phyloP scores from a whole-genome alignment of 2,113 vertebrate genomes.

The Phrynosoma platyrhinos region DNA sequence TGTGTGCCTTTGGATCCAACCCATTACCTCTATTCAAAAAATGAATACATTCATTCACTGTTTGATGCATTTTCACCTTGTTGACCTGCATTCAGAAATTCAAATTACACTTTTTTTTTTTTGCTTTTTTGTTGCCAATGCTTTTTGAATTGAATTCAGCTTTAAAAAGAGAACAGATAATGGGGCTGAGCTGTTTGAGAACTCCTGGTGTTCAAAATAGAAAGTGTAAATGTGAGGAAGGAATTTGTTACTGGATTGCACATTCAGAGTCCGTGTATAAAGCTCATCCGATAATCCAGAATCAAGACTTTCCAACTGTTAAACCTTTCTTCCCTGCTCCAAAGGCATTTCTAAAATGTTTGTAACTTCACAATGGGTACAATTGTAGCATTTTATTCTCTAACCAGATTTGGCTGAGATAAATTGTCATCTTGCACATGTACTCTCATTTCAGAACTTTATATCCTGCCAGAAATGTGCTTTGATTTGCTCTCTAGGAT shows the following conservation, averaged over 20 bases:
- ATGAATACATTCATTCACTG: too few species aligned
- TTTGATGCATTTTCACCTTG: too few species aligned
- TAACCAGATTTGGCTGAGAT: not conserved
- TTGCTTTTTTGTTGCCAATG: not conserved
- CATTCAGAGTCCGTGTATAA: slow-evolving; percentile 32
- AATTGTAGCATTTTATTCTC: not conserved
- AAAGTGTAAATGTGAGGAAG: not conserved
- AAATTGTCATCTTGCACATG: not conserved
- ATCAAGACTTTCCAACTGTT: slow-evolving; percentile 13
- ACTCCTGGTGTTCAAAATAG: not conserved
- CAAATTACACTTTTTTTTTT: too few species aligned
- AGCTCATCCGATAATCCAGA: not conserved
- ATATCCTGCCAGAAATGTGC: slow-evolving; percentile 16
- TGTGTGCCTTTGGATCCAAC: too few species aligned
- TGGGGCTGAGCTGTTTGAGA: not conserved
- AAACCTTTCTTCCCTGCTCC: not conserved
- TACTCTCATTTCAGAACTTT: slow-evolving; percentile 11
- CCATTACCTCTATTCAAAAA: too few species aligned
- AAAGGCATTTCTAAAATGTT: not conserved
- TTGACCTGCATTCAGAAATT: too few species aligned
- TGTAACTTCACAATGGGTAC: slow-evolving; percentile 1
- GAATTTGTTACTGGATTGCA: slow-evolving; percentile 7
- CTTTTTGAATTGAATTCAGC: not conserved
- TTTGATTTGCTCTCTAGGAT: slow-evolving; percentile 41
- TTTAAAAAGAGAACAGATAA: not conserved